These are phyloP conservation scores for Troides aeacus DNA, from an alignment of 2,888 invertebrate species.

Conservation along the genomic window DNA sequence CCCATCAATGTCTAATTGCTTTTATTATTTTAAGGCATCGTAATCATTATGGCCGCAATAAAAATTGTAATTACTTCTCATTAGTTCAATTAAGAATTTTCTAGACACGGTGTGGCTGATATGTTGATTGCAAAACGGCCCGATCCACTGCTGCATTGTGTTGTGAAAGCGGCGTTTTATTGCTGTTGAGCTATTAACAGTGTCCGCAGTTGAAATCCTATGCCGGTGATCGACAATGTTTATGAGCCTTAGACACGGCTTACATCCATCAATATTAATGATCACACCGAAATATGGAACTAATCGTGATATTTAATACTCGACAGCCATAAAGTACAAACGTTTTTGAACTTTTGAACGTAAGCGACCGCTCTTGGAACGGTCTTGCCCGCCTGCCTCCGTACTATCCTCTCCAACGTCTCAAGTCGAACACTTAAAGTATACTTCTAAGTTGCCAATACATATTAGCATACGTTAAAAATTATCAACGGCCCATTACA, in stretches of 20 bases:
- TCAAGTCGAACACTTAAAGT: too few relatives aligned
- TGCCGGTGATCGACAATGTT: slow-evolving; percentile 64
- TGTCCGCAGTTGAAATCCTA: slow-evolving; percentile 60
- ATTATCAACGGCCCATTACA: too few relatives aligned
- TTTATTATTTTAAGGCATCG: slow-evolving; percentile 81
- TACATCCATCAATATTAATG: slow-evolving; percentile 74
- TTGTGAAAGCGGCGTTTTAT: slow-evolving; percentile 64
- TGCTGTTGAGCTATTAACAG: slow-evolving; percentile 58
- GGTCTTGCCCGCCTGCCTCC: too few relatives aligned
- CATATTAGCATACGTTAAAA: too few relatives aligned
- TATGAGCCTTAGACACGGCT: slow-evolving; percentile 72
- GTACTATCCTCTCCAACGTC: too few relatives aligned
- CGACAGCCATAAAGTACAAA: slow-evolving; percentile 63
- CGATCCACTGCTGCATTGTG: slow-evolving; percentile 61
- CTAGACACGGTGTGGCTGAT: slow-evolving; percentile 77
- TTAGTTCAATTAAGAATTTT: slow-evolving; percentile 80
- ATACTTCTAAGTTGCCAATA: too few relatives aligned
- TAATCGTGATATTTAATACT: slow-evolving; percentile 68
- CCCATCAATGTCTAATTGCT: slow-evolving; percentile 79
- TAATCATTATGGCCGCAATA: slow-evolving; percentile 79
- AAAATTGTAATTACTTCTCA: slow-evolving; percentile 81
- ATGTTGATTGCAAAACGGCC: slow-evolving; percentile 72
- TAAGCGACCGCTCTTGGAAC: too few relatives aligned
- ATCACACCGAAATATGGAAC: slow-evolving; percentile 72
- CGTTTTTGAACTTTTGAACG: slow-evolving; percentile 29